Conservation (phyloP, 2,113 vertebrate genomes). For the Pachyramphus minor region DNA sequence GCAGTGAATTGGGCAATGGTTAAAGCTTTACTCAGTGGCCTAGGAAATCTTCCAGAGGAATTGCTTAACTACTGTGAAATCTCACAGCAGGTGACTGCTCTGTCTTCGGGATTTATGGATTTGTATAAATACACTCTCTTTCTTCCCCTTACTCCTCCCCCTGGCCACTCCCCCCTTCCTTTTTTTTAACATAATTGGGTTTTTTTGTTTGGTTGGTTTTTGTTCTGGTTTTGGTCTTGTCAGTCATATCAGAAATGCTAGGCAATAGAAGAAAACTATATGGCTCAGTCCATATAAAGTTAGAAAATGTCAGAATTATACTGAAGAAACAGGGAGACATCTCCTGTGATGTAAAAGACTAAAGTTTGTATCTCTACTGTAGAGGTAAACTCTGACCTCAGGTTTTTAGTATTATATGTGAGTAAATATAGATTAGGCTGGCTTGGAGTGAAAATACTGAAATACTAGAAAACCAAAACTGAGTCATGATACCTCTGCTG, state of each 20-base stretch:
- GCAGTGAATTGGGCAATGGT: not conserved
- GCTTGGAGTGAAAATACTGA: not conserved
- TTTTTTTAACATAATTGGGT: not conserved
- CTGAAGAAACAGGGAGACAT: not conserved
- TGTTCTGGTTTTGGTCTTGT: not conserved
- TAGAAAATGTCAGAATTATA: not conserved
- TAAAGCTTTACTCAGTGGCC: not conserved
- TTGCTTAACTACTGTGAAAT: not conserved
- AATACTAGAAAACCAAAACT: not conserved
- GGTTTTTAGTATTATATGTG: not conserved
- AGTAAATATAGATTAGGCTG: not conserved
- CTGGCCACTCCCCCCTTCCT: fast-evolving
- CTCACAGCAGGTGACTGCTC: not conserved
- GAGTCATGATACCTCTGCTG: not conserved
- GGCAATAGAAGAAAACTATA: not conserved
- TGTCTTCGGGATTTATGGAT: not conserved
- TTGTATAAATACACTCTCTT: not conserved
- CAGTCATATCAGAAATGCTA: not conserved
- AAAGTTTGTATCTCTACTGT: not conserved
- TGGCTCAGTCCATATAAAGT: not conserved
- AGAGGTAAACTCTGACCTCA: not conserved
- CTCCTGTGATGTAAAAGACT: not conserved
- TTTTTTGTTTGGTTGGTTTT: not conserved
- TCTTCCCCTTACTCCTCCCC: not conserved
- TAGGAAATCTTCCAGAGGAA: not conserved